Evolutionary conservation across 1,140 invertebrate genomes (phyloP).

Genomic region (Nymphalis io): DNA sequence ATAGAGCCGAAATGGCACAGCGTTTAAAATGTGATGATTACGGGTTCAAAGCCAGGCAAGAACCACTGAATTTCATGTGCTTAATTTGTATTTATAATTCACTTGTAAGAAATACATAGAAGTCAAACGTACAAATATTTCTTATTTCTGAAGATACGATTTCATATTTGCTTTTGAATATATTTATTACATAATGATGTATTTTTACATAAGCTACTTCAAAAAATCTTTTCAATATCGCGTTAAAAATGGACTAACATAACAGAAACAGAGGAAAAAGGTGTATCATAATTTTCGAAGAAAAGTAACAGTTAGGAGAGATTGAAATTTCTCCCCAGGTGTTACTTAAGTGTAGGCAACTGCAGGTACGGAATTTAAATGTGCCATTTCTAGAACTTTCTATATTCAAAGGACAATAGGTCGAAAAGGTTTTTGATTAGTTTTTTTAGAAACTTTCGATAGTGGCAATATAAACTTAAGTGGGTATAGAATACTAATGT

Average conservation of each 20-base stretch:
- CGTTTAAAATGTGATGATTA: too few relatives aligned
- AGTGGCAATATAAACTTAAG: not conserved
- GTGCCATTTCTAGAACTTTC: slow-evolving; percentile 1
- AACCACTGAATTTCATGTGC: too few relatives aligned
- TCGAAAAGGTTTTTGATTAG: slow-evolving; percentile 1
- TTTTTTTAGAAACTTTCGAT: not conserved
- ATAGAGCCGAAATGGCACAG: too few relatives aligned
- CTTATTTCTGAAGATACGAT: too few relatives aligned
- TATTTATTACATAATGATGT: too few relatives aligned
- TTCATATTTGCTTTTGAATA: too few relatives aligned
- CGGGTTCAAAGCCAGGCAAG: too few relatives aligned
- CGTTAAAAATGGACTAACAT: not conserved
- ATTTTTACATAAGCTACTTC: too few relatives aligned
- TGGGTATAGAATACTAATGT: not conserved
- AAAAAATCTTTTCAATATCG: not conserved
- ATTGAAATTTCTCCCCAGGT: slow-evolving; percentile 1
- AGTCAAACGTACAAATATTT: too few relatives aligned
- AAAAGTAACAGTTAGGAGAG: not conserved
- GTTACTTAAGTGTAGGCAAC: not conserved
- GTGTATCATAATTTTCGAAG: not conserved
- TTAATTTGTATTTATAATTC: too few relatives aligned
- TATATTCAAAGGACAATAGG: not conserved
- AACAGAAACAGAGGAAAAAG: not conserved
- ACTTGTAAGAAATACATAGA: too few relatives aligned
- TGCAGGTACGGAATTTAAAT: not conserved